phyloP scores from a whole-genome alignment of 2,888 invertebrate genomes.

The Aricia artaxerxes region DNA sequence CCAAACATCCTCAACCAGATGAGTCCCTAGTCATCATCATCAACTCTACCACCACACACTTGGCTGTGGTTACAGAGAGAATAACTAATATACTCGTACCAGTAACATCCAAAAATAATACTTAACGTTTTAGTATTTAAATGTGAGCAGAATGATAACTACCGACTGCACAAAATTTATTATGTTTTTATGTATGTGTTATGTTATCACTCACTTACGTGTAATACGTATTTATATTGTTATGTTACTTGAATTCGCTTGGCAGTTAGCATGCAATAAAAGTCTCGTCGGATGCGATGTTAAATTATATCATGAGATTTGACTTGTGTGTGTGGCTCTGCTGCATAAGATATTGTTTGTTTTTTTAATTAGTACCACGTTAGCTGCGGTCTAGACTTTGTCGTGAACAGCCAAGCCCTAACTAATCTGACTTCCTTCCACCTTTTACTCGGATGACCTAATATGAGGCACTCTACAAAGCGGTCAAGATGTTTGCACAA shows the following conservation, averaged over 20 bases:
- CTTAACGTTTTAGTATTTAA: no score
- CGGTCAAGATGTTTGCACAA: not conserved
- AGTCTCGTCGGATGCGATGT: no score
- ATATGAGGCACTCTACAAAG: not conserved
- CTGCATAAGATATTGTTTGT: not conserved
- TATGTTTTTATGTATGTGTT: no score
- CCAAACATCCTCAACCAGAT: slow-evolving; percentile 14
- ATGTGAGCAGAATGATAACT: no score
- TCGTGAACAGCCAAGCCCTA: not conserved
- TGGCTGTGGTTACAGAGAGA: not conserved
- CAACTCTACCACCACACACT: not conserved
- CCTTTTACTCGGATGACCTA: slow-evolving; percentile 7
- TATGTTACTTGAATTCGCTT: no score
- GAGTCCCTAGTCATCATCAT: not conserved
- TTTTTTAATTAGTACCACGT: not conserved
- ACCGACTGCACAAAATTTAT: no score
- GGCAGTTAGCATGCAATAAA: no score
- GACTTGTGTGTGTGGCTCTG: not conserved
- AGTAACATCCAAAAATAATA: not conserved
- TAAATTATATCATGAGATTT: no score
- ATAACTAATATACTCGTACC: not conserved
- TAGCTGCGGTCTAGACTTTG: not conserved
- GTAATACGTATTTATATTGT: no score
- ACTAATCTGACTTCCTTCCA: not conserved
- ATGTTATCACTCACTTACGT: no score